Evolutionary conservation across 2,888 invertebrate species (phyloP), one percentile per base, ranked within the genome.

Genomic region (Melinaea marsaeus): DNA sequence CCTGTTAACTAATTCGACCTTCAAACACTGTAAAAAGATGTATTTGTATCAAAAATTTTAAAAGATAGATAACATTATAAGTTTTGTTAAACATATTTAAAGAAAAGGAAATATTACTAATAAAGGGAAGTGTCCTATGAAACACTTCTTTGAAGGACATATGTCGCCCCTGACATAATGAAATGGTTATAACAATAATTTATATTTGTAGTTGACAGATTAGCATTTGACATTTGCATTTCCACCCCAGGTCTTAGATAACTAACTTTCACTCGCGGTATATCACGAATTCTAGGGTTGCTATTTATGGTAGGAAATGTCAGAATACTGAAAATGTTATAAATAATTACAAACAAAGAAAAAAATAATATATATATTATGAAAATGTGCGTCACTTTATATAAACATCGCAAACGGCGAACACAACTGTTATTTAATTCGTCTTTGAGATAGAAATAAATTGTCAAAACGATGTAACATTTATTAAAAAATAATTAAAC

Each of bases 231-330:
- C 63, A 72, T 71, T 70, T 67, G 63, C 61, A 59, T 58, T 64
- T 68, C 70, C 68, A 65, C 63, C 68, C 69, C 71, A 71, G 70
- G 69, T 71, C 69, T 74, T 74, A 72, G 70, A 72, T 74, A 75
- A 75, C 63, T 63, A 51, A 71, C 74, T 75, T 75, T 75, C 75
- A 75, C 75, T 71, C 68, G 66, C 71, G 70, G 72, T 74, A 74
- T 72, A 73, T 74, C 74, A 74, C 73, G 74, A 69, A 65, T 55
- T 57, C 60, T 63, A 64, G 64, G 67, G 65, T 51, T 61, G 47
- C 57, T 61, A 59, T 59, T 46, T 70, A 42, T 9, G 42, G 37
- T 37, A 37, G 7, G 61, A 58, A 64, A 55, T 35, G 13, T 57
- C 37, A 48, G 6, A 46, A 22, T 5, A 54, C 7, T 45, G 3